A percentile compares a stretch with the other conserved stretches of the same genome.
phyloP scores from a whole-genome alignment of 1,140 invertebrate genomes.

The Ridgeia piscesae region DNA sequence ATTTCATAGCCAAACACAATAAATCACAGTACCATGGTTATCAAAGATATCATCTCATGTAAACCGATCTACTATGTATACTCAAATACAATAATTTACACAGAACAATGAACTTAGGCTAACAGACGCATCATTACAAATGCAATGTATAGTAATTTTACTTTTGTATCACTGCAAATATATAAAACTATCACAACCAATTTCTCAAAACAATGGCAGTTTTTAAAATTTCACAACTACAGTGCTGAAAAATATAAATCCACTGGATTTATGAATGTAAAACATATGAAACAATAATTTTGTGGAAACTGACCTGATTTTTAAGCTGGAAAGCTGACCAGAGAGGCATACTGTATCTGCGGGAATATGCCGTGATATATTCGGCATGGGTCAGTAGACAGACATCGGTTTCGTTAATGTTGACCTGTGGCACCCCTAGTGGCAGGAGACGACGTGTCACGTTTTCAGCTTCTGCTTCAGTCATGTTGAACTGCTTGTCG shows the following conservation, averaged over 20 bases:
- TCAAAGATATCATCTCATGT: too few species aligned
- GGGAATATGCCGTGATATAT: conserved; percentile 32
- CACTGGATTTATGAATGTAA: neutral
- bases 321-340: conserved; percentile 21
- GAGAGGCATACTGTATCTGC: conserved; percentile 34
- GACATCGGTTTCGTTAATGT: neutral
- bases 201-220: neutral
- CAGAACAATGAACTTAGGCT: too few species aligned
- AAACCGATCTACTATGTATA: too few species aligned
- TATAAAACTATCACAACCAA: neutral
- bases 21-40: too few species aligned
- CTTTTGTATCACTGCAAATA: too few species aligned
- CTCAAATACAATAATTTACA: too few species aligned
- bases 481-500: conserved; percentile 20
- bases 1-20: too few species aligned
- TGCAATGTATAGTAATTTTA: too few species aligned
- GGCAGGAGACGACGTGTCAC: conserved; percentile 13
- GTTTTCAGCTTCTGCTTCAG: neutral
- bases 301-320: neutral
- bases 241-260: neutral
- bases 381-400: conserved; percentile 25
- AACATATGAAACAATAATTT: neutral
- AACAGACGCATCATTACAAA: too few species aligned
- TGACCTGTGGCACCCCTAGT: neutral
- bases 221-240: neutral